Evolutionary conservation across 2,888 invertebrate genomes (phyloP), one percentile per base, ranked within the genome.

Genomic region (Cacoxenus indagator): DNA sequence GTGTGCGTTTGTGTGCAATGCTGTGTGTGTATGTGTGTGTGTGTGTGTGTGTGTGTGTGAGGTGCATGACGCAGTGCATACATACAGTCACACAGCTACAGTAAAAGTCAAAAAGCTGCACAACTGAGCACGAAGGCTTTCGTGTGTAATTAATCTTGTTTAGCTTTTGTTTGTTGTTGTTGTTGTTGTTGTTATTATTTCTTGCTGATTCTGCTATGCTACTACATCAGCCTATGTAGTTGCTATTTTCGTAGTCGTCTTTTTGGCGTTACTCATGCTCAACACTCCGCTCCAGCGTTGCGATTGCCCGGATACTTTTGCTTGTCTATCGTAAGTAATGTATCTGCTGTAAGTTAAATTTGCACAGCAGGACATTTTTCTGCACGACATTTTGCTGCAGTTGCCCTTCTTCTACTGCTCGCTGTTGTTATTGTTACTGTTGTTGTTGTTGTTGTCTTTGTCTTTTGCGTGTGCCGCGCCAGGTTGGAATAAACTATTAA

Each of bases 71-170:
- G 29, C n/a, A 57, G n/a, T 8, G 19, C 48, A 48, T 4, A 48
- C 0, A 17, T 17, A 43, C 61, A 61, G 4, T 43, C 43, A 22
- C 24, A 26, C 61, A 24, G 61, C n/a, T 26, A 43, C 14, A 22
- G 2, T 72, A 77, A 73, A 75, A 81, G 80, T 77, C 82, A 77
- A 83, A 80, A 83, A 80, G 78, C 81, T 75, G 72, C 75, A 73
- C n/a, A n/a, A 76, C 78, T 76, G 77, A 77, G 76, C 77, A 78
- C 77, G 48, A 51, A 17, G 75, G 76, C 79, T 82, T 85, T 81
- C 84, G 85, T 84, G 79, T 86, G 84, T 85, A 86, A 85, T 86
- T 86, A 85, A 86, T 85, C 85, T 85, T 86, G 82, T 86, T 85
- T 85, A 84, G 79, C 75, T 74, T 68, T 72, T 73, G 65, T 70